Conservation (phyloP, 2,888 invertebrate species). For the Pandemis heparana region DNA sequence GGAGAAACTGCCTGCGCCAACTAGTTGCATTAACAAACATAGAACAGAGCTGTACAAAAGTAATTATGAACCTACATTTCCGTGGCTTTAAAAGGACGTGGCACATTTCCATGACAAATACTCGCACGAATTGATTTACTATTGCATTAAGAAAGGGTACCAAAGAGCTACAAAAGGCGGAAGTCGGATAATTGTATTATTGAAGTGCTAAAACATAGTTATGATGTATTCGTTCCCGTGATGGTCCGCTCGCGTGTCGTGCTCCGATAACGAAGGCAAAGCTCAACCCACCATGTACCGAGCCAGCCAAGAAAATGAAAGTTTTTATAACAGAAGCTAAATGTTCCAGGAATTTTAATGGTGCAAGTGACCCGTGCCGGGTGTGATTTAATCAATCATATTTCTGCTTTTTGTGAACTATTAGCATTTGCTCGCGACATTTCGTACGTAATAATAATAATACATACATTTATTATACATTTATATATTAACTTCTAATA, state of each 20-base stretch:
- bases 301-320: constrained; percentile 45
- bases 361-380: constrained; percentile 20
- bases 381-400: constrained; percentile 23
- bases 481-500: background rate
- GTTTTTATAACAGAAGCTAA: constrained; percentile 32
- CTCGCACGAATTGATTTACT: constrained; percentile 19
- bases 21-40: too few relatives aligned
- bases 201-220: constrained; percentile 74
- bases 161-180: constrained; percentile 54
- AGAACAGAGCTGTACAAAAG: background rate
- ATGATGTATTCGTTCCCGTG: constrained; percentile 72
- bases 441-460: background rate
- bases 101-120: constrained; percentile 15
- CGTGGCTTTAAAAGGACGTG: background rate
- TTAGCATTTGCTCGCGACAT: background rate
- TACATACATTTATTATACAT: too few relatives aligned
- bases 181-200: constrained; percentile 61
- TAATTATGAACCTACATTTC: background rate
- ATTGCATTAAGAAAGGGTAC: constrained; percentile 11
- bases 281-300: constrained; percentile 60
- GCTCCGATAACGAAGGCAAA: constrained; percentile 74
- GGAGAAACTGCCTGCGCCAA: too few relatives aligned
- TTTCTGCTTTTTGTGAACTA: constrained; percentile 19
- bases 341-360: constrained; percentile 39
- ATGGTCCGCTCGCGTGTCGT: constrained; percentile 77